Evolutionary conservation across 2,888 invertebrate species (phyloP).

Genomic region (Furcula furcula): DNA sequence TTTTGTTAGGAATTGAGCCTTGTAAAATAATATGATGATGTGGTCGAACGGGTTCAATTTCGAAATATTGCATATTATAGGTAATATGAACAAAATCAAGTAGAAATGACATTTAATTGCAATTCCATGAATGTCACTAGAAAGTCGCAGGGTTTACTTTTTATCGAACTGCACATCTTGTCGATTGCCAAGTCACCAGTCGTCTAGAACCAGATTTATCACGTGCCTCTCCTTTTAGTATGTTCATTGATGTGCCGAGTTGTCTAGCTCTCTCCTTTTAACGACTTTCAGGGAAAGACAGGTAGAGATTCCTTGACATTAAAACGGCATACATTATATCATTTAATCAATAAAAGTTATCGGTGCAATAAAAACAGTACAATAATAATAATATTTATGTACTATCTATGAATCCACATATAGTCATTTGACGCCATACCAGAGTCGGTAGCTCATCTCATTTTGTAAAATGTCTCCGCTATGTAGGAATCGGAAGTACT

Average conservation of each 20-base stretch:
- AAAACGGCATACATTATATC: slow-evolving; percentile 10
- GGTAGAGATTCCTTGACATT: slow-evolving; percentile 16
- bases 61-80: slow-evolving; percentile 20
- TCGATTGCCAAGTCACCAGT: slow-evolving; percentile 26
- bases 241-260: slow-evolving; percentile 39
- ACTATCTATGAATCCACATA: no score
- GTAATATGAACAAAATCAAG: slow-evolving; percentile 14
- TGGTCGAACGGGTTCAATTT: slow-evolving; percentile 8
- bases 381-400: no score
- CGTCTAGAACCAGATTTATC: slow-evolving; percentile 52
- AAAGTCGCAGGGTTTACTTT: slow-evolving; percentile 61
- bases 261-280: slow-evolving; percentile 62
- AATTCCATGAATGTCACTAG: slow-evolving; percentile 53
- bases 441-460: no score
- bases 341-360: background rate
- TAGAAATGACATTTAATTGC: slow-evolving; percentile 19
- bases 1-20: no score
- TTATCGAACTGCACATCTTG: slow-evolving; percentile 47
- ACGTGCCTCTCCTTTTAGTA: slow-evolving; percentile 55
- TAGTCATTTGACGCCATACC: no score
- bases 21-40: background rate
- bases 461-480: no score
- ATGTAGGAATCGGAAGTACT: no score
- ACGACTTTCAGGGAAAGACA: slow-evolving; percentile 46
- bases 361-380: background rate